Evolutionary conservation across 1,140 invertebrate species (phyloP).

Genomic region (Asobara japonica): DNA sequence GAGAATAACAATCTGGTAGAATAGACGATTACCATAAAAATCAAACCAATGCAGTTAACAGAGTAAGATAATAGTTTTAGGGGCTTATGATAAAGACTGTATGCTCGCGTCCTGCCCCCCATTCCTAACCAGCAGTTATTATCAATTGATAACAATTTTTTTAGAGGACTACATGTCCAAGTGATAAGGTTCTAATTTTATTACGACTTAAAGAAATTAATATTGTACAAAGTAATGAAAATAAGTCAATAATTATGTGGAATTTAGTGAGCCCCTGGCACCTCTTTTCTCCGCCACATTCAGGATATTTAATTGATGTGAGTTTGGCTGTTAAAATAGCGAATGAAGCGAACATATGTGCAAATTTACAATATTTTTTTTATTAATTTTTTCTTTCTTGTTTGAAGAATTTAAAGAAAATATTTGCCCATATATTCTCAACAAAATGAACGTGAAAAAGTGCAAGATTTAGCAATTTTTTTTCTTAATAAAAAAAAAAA

Average conservation of each 20-base stretch:
- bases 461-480: no score
- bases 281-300: background rate
- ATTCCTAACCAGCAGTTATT: background rate
- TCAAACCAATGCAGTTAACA: background rate
- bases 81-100: conserved; percentile 35
- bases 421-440: no score
- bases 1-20: conserved; percentile 12
- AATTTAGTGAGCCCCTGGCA: background rate
- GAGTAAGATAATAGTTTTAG: conserved; percentile 26
- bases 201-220: background rate
- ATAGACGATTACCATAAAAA: background rate
- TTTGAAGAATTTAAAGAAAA: no score
- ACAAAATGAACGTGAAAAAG: no score
- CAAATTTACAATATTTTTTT: no score
- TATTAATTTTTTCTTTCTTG: no score
- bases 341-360: no score
- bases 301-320: background rate
- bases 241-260: conserved; percentile 10
- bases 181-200: conserved; percentile 16
- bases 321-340: background rate
- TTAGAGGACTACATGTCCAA: background rate
- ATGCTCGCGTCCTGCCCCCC: conserved; percentile 24
- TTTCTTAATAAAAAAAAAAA: no score
- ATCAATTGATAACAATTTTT: background rate
- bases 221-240: conserved; percentile 6